These are phyloP conservation scores for Digitonthophagus gazella DNA, from an alignment of 2,888 invertebrate genomes.

Conservation along the genomic window DNA sequence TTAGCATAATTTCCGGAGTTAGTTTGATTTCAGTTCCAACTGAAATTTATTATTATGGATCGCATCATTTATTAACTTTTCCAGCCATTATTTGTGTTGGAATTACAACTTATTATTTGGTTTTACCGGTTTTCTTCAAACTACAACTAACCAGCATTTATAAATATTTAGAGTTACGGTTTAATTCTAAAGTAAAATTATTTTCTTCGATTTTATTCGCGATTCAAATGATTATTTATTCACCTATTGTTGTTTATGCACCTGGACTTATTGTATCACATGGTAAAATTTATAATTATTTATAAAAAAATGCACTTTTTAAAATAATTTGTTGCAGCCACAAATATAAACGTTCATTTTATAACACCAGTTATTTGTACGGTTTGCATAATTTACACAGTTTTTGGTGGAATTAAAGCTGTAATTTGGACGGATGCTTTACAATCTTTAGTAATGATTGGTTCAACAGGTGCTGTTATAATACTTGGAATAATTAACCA, in stretches of 20 bases:
- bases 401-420: conserved; percentile 67
- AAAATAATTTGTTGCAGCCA: conserved; percentile 43
- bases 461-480: conserved; percentile 57
- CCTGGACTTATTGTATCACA: conserved; percentile 66
- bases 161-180: conserved; percentile 65
- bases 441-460: conserved; percentile 60
- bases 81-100: conserved; percentile 47
- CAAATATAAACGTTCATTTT: conserved; percentile 60
- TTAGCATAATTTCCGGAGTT: conserved; percentile 71
- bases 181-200: conserved; percentile 58
- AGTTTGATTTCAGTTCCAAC: conserved; percentile 72
- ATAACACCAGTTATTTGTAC: conserved; percentile 67
- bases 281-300: conserved; percentile 49
- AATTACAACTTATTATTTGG: conserved; percentile 48
- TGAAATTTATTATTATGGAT: conserved; percentile 71
- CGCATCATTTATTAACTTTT: conserved; percentile 56
- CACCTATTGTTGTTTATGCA: conserved; percentile 68
- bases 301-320: conserved; percentile 49
- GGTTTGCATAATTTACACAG: conserved; percentile 74
- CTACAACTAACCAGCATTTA: conserved; percentile 68
- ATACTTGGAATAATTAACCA: conserved; percentile 57
- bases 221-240: conserved; percentile 57
- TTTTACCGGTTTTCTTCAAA: conserved; percentile 64
- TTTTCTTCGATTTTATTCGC: conserved; percentile 62
- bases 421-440: conserved; percentile 64